A percentile compares a stretch with the other conserved stretches of the same genome.
Conservation (phyloP, 2,113 vertebrate species). For the Motacilla tschutschensis region DNA sequence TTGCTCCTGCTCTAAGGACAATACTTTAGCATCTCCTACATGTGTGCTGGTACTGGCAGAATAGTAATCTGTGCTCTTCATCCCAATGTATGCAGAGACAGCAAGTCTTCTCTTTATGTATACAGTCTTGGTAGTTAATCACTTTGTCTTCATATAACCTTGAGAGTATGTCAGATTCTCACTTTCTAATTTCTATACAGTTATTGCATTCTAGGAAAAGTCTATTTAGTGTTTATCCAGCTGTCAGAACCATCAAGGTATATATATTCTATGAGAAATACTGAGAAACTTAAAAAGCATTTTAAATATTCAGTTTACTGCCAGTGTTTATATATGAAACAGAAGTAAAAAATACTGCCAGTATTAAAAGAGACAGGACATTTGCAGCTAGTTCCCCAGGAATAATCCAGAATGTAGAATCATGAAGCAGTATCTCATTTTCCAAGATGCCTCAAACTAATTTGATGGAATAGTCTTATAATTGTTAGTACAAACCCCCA, state of each 20-base stretch:
- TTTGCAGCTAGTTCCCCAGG: background rate
- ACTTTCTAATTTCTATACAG: background rate
- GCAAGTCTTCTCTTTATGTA: background rate
- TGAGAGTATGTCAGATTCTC: background rate
- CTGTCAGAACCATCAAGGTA: background rate
- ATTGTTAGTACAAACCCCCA: background rate
- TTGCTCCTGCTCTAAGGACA: background rate
- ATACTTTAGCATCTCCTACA: background rate
- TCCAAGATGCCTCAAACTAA: background rate
- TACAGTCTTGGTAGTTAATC: background rate
- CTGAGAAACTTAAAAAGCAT: background rate
- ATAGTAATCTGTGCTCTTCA: background rate
- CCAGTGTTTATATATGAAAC: background rate
- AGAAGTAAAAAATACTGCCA: background rate
- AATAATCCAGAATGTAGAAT: background rate
- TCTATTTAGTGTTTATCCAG: constrained; percentile 8
- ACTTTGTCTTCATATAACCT: constrained; percentile 21
- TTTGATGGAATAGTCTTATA: background rate
- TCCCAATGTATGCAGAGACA: background rate
- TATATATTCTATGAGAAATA: background rate
- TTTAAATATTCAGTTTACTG: background rate
- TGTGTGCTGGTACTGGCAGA: background rate
- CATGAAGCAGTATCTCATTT: background rate
- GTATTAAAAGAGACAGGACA: background rate
- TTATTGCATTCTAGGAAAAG: background rate